Conservation (phyloP, 2,888 invertebrate genomes). For the Nipponacmea schrenckii region DNA sequence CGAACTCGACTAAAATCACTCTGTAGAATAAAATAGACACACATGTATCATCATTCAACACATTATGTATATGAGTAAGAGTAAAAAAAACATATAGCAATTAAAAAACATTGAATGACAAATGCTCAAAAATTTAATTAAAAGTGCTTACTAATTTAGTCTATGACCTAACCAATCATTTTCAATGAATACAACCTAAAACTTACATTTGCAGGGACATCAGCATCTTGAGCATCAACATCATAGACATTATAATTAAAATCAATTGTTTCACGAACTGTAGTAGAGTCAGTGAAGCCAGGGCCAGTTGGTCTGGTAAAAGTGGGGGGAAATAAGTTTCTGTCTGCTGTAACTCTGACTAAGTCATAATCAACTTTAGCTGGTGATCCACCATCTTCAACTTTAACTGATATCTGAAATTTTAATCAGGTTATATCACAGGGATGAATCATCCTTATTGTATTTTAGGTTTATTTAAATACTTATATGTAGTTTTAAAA, state of each 20-base stretch:
- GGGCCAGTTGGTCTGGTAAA: slow-evolving; percentile 40
- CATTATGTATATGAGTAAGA: too few species aligned
- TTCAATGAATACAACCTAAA: not conserved
- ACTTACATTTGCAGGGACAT: slow-evolving; percentile 39
- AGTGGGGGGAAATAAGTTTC: slow-evolving; percentile 51
- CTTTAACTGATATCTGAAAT: slow-evolving; percentile 20
- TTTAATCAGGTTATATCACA: too few species aligned
- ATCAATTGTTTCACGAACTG: slow-evolving; percentile 47
- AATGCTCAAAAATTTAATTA: too few species aligned
- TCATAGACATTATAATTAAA: slow-evolving; percentile 44
- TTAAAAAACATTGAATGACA: too few species aligned
- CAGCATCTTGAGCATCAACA: slow-evolving; percentile 47
- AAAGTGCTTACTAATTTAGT: too few species aligned
- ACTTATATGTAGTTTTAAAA: too few species aligned
- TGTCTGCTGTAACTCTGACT: slow-evolving; percentile 44
- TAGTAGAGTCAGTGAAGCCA: slow-evolving; percentile 26
- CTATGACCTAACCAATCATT: too few species aligned
- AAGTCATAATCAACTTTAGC: slow-evolving; percentile 37
- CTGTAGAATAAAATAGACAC: slow-evolving; percentile 29
- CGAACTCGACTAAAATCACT: slow-evolving; percentile 52
- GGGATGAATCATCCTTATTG: too few species aligned
- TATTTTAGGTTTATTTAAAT: too few species aligned
- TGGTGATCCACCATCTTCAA: slow-evolving; percentile 53
- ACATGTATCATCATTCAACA: not conserved
- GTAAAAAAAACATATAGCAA: too few species aligned